Evolutionary conservation across 2,113 vertebrate species (phyloP).

Genomic region (Lampris incognitus): DNA sequence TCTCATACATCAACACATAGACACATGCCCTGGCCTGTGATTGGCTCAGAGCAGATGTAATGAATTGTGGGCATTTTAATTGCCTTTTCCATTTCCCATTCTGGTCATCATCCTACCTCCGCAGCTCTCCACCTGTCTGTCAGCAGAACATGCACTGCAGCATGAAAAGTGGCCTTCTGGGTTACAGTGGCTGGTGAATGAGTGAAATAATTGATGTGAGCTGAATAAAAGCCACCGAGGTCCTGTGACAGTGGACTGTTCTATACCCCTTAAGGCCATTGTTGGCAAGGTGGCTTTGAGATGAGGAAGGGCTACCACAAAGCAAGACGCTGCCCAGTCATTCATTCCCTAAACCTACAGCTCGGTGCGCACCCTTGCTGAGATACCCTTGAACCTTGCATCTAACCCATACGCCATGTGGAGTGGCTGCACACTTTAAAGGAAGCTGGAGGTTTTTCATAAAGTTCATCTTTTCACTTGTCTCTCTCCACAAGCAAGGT

Average conservation of each 20-base stretch:
- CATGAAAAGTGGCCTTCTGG: neutral
- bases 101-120: slow-evolving; percentile 28
- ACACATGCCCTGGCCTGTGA: neutral
- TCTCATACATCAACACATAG: slow-evolving; percentile 6
- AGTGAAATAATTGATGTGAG: neutral
- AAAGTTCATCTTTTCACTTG: too few relatives aligned
- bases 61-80: slow-evolving; percentile 56
- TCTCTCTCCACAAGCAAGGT: neutral
- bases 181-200: neutral
- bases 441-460: too few relatives aligned
- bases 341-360: too few relatives aligned
- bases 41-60: slow-evolving; percentile 19
- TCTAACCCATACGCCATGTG: too few relatives aligned
- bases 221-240: neutral
- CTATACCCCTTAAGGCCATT: too few relatives aligned
- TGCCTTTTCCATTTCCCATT: slow-evolving; percentile 39
- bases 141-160: neutral
- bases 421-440: too few relatives aligned
- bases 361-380: neutral
- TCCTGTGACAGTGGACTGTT: neutral
- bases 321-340: too few relatives aligned
- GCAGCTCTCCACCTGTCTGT: slow-evolving; percentile 14
- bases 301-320: too few relatives aligned
- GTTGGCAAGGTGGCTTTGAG: too few relatives aligned
- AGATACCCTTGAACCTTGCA: neutral